These are phyloP conservation scores for Hepsetus odoe DNA, from an alignment of 2,113 vertebrate genomes.

Conservation along the genomic window DNA sequence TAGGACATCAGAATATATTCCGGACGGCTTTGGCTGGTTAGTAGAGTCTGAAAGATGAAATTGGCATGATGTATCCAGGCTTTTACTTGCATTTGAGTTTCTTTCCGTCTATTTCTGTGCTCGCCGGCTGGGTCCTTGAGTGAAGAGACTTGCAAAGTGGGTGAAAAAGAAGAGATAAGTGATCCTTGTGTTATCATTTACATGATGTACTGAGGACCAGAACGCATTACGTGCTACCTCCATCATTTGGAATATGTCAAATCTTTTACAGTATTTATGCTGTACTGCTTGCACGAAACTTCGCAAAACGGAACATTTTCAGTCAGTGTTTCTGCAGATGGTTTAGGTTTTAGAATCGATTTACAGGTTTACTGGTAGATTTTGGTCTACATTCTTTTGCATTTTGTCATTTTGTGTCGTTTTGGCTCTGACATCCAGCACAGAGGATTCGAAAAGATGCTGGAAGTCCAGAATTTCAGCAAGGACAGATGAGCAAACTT, in stretches of 20 bases:
- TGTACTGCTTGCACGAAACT: neutral
- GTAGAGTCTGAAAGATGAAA: conserved; percentile 14
- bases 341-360: too few species aligned
- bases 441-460: neutral
- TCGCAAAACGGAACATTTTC: neutral
- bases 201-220: conserved; percentile 19
- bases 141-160: conserved; percentile 29
- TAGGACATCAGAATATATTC: neutral
- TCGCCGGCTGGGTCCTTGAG: conserved; percentile 5
- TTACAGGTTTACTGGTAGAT: too few species aligned
- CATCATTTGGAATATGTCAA: neutral
- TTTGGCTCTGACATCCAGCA: neutral
- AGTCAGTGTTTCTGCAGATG: neutral
- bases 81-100: conserved; percentile 21
- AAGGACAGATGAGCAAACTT: neutral
- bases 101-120: conserved; percentile 30
- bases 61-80: conserved; percentile 22
- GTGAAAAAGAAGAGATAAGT: conserved; percentile 9
- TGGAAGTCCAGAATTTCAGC: neutral
- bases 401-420: neutral
- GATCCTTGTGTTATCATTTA: conserved; percentile 25
- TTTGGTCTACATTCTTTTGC: neutral
- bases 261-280: neutral
- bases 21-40: conserved; percentile 15
- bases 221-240: conserved; percentile 17